Evolutionary conservation across 1,140 invertebrate species (phyloP).

Genomic region (Meloidogyne exigua): DNA sequence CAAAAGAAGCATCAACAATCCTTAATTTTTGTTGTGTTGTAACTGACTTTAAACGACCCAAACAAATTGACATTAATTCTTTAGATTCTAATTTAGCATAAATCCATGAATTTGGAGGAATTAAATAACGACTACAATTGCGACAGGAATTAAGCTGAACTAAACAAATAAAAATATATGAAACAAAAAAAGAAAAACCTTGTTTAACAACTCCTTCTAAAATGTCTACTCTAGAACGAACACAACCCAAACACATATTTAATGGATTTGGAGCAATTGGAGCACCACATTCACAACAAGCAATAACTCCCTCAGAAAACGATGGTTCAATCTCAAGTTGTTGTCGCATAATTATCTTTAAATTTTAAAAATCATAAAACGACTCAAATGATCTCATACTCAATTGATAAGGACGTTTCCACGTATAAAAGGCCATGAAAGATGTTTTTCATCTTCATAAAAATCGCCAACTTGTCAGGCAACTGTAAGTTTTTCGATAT

Average conservation of each 20-base stretch:
- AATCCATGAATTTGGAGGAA: constrained; percentile 88
- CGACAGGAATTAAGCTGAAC: constrained; percentile 69
- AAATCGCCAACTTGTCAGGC: no score
- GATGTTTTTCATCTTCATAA: no score
- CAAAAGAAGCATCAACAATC: constrained; percentile 88
- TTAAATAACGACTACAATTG: constrained; percentile 74
- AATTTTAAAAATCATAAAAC: no score
- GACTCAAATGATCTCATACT: no score
- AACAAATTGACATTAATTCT: constrained; percentile 84
- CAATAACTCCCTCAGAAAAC: constrained; percentile 70
- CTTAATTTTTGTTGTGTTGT: constrained; percentile 70
- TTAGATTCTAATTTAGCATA: constrained; percentile 83
- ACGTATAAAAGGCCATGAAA: no score
- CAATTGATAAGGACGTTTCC: no score
- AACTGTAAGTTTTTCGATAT: not conserved
- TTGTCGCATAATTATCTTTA: not conserved
- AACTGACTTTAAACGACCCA: constrained; percentile 89
- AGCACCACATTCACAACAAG: constrained; percentile 70
- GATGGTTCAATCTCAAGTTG: constrained; percentile 24
- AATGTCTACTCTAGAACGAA: constrained; percentile 86
- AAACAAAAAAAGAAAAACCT: constrained; percentile 24
- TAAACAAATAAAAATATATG: constrained; percentile 42
- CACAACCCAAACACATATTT: constrained; percentile 93
- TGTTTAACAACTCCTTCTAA: constrained; percentile 94
- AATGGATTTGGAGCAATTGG: constrained; percentile 85